Evolutionary conservation across 2,888 invertebrate species (phyloP), one percentile per base, ranked within the genome.

Genomic region (Rhodophaea formosa): DNA sequence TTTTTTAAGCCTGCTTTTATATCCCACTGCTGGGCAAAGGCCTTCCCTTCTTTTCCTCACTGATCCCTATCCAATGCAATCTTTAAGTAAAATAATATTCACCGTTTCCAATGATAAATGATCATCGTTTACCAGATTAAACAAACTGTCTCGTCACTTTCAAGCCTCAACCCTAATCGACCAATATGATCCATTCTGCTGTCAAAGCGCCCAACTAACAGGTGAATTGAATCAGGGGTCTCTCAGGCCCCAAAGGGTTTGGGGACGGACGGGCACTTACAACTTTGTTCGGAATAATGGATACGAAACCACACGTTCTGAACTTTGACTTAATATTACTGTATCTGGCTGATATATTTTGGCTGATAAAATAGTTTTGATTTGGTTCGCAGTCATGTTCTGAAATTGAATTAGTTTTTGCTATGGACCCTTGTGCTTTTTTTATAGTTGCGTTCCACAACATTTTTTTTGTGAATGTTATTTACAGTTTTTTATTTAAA

Each of bases 241-340:
- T 73, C 77, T 74, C 70, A 74, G 75, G 70, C 70, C 55, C 79
- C 78, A 72, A 76, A 77, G 71, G 77, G 64, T 53, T 62, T 66
- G 72, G 73, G 70, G 70, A 66, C 67, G 65, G 67, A 69, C 59
- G 64, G 64, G 63, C 84, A 82, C 86, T 85, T 77, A 76, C 74
- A 85, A 86, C 84, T 87, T 82, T 75, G 80, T 77, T 72, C 79
- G 62, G 77, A 83, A 86, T 88, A 87, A 88, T 88, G 87, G 86
- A 84, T 74, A 71, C 66, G 67, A 72, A 73, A 82, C 84, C 84
- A 71, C 84, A 79, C 65, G 72, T 69, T 76, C 75, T 68, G 74
- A 78, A 82, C 71, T 82, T 79, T 64, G 64, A 68, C 69, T 71
- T 66, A 60, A 62, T 68, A 72, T 70, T 65, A 63, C 65, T 64